Percentiles rank a stretch among this genome's conserved stretches.
These are phyloP conservation scores for Atta colombica DNA, from an alignment of 1,140 invertebrate species.

Conservation along the genomic window DNA sequence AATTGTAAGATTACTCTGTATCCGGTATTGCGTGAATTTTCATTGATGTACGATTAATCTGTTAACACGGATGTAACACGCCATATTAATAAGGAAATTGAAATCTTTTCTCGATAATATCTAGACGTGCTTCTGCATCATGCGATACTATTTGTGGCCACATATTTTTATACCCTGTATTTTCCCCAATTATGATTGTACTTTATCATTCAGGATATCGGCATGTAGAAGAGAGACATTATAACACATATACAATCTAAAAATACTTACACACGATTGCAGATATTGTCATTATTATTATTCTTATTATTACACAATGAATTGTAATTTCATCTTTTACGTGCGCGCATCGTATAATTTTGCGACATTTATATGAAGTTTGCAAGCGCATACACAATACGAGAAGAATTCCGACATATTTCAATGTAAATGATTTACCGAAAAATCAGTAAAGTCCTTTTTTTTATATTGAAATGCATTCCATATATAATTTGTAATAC, in stretches of 20 bases:
- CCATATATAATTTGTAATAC: neutral
- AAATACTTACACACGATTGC: slow-evolving; percentile 54
- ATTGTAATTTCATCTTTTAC: neutral
- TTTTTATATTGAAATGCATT: neutral
- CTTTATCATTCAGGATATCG: slow-evolving; percentile 59
- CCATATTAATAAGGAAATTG: slow-evolving; percentile 40
- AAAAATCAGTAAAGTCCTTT: neutral
- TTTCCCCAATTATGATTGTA: slow-evolving; percentile 49
- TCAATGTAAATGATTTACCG: slow-evolving; percentile 36
- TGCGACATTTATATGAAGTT: slow-evolving; percentile 27
- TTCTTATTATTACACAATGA: slow-evolving; percentile 60
- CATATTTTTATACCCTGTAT: slow-evolving; percentile 5
- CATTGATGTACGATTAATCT: slow-evolving; percentile 27
- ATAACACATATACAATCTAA: slow-evolving; percentile 32
- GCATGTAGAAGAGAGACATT: neutral
- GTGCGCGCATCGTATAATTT: neutral
- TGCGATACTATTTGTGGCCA: neutral
- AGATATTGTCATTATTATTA: slow-evolving; percentile 54
- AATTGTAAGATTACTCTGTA: slow-evolving; percentile 1
- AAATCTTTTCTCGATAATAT: slow-evolving; percentile 37
- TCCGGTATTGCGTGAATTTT: slow-evolving; percentile 39
- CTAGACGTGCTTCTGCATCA: neutral
- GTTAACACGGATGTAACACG: slow-evolving; percentile 31
- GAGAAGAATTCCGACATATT: slow-evolving; percentile 13
- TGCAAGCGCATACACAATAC: neutral